phyloP scores from a whole-genome alignment of 2,113 vertebrate genomes.

The Globicephala melas region DNA sequence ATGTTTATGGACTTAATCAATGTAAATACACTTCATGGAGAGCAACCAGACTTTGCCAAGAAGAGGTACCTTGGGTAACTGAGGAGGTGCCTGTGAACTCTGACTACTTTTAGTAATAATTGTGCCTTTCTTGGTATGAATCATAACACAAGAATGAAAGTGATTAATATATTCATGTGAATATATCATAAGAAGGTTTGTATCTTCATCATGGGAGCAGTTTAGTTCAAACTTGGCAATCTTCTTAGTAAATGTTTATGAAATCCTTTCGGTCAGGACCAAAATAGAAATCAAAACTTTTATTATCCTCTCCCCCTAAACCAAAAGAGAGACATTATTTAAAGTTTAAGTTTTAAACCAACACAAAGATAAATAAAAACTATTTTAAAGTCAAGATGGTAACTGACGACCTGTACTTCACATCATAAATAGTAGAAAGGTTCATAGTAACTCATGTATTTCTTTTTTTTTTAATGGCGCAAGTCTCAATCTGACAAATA shows the following conservation, averaged over 20 bases:
- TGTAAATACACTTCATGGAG: background rate
- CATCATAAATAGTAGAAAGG: slow-evolving; percentile 61
- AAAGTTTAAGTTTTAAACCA: slow-evolving; percentile 61
- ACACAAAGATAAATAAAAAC: slow-evolving; percentile 57
- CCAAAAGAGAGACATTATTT: slow-evolving; percentile 47
- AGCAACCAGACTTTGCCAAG: background rate
- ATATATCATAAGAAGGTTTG: background rate
- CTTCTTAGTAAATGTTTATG: slow-evolving; percentile 61
- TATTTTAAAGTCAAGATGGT: slow-evolving; percentile 40
- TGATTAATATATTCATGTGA: background rate
- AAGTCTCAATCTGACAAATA: slow-evolving; percentile 60
- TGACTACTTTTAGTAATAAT: slow-evolving; percentile 13
- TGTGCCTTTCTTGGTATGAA: background rate
- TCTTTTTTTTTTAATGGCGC: background rate
- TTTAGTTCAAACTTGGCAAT: slow-evolving; percentile 24
- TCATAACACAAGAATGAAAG: slow-evolving; percentile 20
- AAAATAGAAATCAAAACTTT: slow-evolving; percentile 61
- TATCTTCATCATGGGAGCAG: background rate
- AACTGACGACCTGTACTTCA: slow-evolving; percentile 50
- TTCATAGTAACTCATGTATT: slow-evolving; percentile 37
- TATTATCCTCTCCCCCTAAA: slow-evolving; percentile 11
- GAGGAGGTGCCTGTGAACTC: slow-evolving; percentile 12
- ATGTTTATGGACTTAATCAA: background rate
- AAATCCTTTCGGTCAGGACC: slow-evolving; percentile 55
- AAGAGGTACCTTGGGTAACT: background rate